Evolutionary conservation across 2,797 vertebrate genomes (phyloP), one percentile per base, ranked within the genome.

Genomic region (Mallotus villosus): DNA sequence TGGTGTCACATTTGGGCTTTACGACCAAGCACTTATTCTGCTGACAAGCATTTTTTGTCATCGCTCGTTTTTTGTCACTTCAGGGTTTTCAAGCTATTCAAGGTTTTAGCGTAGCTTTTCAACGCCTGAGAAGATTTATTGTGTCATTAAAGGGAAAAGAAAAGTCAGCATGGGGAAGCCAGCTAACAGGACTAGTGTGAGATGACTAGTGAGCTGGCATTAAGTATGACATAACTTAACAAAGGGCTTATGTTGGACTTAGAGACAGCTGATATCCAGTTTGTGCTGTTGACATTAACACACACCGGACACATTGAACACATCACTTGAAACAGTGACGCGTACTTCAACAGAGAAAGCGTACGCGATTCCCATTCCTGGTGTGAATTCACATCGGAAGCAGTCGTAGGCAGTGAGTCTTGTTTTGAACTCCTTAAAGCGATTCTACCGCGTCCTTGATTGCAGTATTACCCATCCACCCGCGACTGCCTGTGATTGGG

Each of bases 251-350:
- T 29, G 25, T 25, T 29, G 24, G 55, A 41, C n/a, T 41, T 61
- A 27, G 29, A 46, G 21, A 25, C 25, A 61, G 17, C 12, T 32
- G 9, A 65, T 46, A 64, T 46, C 34, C 34, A 19, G 4, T 64
- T 46, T 11, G 34, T 22, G 6, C 63, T 46, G 34, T 37, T 65
- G 63, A 65, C 32, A 65, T 65, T 65, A 24, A 25, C n/a, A 58
- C 57, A 58, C 57, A 58, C 25, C 4, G 24, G 14, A 12, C 41
- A 41, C 11, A 46, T 14, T 46, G 1, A 46, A 46, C 41, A 46
- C 2, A 37, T 37, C 9, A 12, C 9, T 27, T 29, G 61, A 63
- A n/a, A 17, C 27, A 11, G 9, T 3, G 25, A 29, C 6, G 60
- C 29, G 61, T 63, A 14, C 61, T 63, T 32, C 61, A 63, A 14